Evolutionary conservation across 2,797 vertebrate genomes (phyloP).

Genomic region (Acrocephalus scirpaceus): DNA sequence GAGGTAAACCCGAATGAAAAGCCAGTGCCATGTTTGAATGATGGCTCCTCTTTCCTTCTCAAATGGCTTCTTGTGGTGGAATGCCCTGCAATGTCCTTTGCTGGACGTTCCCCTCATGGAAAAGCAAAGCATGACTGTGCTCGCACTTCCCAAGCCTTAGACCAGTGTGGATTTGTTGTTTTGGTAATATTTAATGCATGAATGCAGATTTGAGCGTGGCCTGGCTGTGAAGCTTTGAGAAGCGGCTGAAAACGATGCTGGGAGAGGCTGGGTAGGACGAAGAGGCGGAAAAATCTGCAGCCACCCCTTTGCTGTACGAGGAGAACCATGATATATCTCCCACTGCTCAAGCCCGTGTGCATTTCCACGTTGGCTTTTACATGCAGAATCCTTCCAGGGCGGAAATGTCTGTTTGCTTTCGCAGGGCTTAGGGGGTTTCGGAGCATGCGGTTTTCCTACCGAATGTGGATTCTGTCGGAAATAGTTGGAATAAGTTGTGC

Average conservation of each 20-base stretch:
- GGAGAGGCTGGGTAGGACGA: constrained; percentile 49
- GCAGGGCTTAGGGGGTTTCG: constrained; percentile 10
- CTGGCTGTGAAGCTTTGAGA: neutral
- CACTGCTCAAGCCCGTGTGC: neutral
- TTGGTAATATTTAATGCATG: constrained; percentile 32
- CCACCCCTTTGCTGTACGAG: neutral
- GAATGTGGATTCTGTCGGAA: constrained; percentile 5
- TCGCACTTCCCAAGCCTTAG: neutral
- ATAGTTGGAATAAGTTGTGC: neutral
- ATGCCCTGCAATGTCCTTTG: constrained; percentile 56
- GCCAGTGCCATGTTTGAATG: neutral
- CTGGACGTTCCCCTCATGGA: constrained; percentile 58
- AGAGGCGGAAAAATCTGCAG: constrained; percentile 3
- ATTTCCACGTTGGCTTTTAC: constrained; percentile 23
- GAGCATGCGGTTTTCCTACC: constrained; percentile 36
- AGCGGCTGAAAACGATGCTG: constrained; percentile 57
- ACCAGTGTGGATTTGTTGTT: neutral
- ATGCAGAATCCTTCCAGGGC: constrained; percentile 34
- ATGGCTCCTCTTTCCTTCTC: constrained; percentile 54
- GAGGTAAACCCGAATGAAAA: neutral
- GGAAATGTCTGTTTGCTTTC: constrained; percentile 39
- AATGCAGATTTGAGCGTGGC: constrained; percentile 42
- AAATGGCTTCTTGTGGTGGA: constrained; percentile 60
- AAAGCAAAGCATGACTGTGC: constrained; percentile 52
- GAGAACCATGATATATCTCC: neutral